Percentiles rank a stretch among this genome's conserved stretches.
Evolutionary conservation across 2,797 vertebrate genomes (phyloP).

Genomic region (Natrix natrix): DNA sequence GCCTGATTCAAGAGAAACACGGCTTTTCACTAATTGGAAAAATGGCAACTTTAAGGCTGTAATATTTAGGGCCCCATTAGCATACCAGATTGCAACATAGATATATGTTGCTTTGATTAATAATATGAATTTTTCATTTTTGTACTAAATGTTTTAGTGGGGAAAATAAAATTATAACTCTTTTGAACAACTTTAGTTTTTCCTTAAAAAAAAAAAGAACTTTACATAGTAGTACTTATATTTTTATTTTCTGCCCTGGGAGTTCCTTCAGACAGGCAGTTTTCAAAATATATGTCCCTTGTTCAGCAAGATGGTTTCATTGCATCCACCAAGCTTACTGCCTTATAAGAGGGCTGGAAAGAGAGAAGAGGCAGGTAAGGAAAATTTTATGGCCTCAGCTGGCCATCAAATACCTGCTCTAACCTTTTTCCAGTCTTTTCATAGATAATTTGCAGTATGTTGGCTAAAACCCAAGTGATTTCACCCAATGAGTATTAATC

Average conservation of each 20-base stretch:
- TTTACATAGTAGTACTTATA: too few relatives aligned
- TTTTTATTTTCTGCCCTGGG: background rate
- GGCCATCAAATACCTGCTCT: background rate
- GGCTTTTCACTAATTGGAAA: background rate
- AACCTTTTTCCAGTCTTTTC: background rate
- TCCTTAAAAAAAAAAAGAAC: background rate
- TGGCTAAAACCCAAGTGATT: background rate
- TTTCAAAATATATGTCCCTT: background rate
- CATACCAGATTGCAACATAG: background rate
- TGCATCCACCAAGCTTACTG: background rate
- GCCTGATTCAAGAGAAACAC: background rate
- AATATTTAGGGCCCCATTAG: background rate
- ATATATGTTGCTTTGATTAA: background rate
- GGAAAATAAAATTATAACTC: background rate
- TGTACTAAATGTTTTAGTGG: background rate
- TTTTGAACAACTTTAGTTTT: background rate
- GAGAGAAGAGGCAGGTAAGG: background rate
- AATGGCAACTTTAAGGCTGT: background rate
- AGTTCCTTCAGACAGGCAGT: background rate
- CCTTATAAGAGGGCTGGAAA: background rate
- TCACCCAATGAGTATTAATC: background rate
- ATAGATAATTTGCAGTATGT: background rate
- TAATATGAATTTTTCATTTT: background rate
- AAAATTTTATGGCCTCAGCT: background rate
- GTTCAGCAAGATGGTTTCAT: background rate